Conservation (phyloP, 1,140 invertebrate genomes). For the Drosophila sturtevanti region DNA sequence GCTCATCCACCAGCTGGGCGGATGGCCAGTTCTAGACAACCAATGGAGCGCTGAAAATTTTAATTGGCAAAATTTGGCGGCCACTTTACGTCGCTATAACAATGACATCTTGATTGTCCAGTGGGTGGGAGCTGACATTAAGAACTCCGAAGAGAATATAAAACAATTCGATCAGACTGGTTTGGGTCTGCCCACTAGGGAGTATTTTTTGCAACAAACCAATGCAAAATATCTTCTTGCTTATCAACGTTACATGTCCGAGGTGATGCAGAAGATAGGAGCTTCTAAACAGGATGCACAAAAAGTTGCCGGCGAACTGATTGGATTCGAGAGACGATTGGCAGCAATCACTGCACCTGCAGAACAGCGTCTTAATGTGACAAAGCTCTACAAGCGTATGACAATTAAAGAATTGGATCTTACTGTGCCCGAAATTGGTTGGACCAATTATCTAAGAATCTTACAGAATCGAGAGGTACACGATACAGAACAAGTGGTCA, state of each 20-base stretch:
- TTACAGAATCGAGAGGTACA: constrained; percentile 90
- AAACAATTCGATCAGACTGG: constrained; percentile 95
- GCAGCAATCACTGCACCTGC: constrained; percentile 86
- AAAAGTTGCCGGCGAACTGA: constrained; percentile 88
- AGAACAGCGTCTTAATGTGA: constrained; percentile 91
- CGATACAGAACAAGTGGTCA: constrained; percentile 70
- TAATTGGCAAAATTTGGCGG: constrained; percentile 90
- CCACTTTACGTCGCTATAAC: constrained; percentile 90
- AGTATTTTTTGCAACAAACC: constrained; percentile 90
- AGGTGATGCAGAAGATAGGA: constrained; percentile 87
- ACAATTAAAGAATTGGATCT: constrained; percentile 87
- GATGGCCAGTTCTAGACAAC: constrained; percentile 91
- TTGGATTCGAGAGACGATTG: constrained; percentile 91
- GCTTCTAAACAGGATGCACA: constrained; percentile 85
- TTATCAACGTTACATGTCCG: constrained; percentile 90
- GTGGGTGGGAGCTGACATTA: constrained; percentile 94
- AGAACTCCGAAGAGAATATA: constrained; percentile 93
- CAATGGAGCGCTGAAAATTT: constrained; percentile 87
- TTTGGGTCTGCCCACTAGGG: constrained; percentile 92
- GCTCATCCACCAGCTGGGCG: constrained; percentile 89
- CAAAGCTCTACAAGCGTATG: constrained; percentile 89
- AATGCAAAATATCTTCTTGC: constrained; percentile 89
- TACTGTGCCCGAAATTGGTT: constrained; percentile 90
- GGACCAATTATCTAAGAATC: constrained; percentile 89
- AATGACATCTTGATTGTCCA: constrained; percentile 91